Conservation (phyloP, 2,888 invertebrate species). For the Halictus ligatus region DNA sequence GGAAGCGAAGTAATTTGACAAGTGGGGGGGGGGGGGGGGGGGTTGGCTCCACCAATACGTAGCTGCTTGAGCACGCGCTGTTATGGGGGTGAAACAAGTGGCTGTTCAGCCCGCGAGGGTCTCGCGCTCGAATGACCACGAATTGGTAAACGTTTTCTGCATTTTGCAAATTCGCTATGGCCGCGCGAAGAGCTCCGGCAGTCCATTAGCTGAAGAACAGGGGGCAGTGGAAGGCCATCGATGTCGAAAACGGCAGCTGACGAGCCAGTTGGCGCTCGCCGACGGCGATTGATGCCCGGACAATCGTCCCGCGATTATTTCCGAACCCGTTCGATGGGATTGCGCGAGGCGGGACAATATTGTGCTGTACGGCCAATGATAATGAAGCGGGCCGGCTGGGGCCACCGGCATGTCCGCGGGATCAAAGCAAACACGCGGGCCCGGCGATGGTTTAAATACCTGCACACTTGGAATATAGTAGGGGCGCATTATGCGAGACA, state of each 20-base stretch:
- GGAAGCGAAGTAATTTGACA: no score
- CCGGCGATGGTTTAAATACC: constrained; percentile 39
- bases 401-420: constrained; percentile 9
- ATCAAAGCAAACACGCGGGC: constrained; percentile 35
- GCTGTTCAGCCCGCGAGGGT: not conserved
- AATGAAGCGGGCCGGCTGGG: constrained; percentile 10
- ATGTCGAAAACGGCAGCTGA: not conserved
- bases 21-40: no score
- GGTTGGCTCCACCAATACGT: no score
- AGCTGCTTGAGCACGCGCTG: constrained; percentile 1
- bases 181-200: not conserved
- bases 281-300: not conserved
- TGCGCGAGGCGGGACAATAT: constrained; percentile 34
- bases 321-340: constrained; percentile 21
- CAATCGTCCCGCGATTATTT: constrained; percentile 38
- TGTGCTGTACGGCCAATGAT: constrained; percentile 28
- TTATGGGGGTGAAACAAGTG: not conserved
- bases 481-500: constrained; percentile 41
- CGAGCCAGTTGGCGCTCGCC: not conserved
- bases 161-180: not conserved
- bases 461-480: constrained; percentile 41
- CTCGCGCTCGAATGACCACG: not conserved
- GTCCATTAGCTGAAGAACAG: constrained; percentile 2
- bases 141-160: not conserved
- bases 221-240: not conserved